These are phyloP conservation scores for Mesodorylaimus sp. DNA, from an alignment of 2,888 invertebrate genomes.

Conservation along the genomic window DNA sequence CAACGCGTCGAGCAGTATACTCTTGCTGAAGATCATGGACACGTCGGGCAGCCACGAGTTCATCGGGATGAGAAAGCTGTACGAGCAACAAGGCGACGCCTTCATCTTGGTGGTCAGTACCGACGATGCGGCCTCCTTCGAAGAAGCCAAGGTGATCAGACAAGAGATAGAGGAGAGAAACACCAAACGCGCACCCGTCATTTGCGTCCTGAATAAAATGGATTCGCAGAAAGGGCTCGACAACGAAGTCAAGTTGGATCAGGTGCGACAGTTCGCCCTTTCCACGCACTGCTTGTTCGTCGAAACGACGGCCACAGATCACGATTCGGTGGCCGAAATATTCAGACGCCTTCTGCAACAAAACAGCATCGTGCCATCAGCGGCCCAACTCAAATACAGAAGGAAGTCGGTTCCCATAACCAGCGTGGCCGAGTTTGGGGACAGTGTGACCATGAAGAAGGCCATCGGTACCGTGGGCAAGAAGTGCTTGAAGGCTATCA, in stretches of 20 bases:
- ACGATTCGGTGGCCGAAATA: not conserved
- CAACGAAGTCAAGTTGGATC: not conserved
- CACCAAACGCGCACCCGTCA: slow-evolving; percentile 14
- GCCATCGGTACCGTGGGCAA: no score
- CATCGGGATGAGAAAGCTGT: slow-evolving; percentile 25
- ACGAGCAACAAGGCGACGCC: slow-evolving; percentile 16
- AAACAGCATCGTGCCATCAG: no score
- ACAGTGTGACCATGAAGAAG: no score
- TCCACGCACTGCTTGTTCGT: not conserved
- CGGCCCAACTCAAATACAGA: no score
- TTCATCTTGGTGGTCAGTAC: slow-evolving; percentile 19
- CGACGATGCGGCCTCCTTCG: slow-evolving; percentile 17
- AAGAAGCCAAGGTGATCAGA: slow-evolving; percentile 20
- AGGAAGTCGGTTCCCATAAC: no score
- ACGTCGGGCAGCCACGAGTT: slow-evolving; percentile 25
- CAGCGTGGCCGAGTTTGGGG: no score
- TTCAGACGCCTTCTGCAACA: not conserved
- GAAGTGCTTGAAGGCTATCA: no score
- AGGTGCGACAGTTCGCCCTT: not conserved
- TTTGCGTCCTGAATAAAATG: not conserved
- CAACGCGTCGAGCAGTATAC: no score
- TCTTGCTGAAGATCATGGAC: slow-evolving; percentile 22
- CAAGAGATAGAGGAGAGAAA: slow-evolving; percentile 17
- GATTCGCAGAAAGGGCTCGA: not conserved
- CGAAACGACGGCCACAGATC: slow-evolving; percentile 2